Evolutionary conservation across 2,888 invertebrate species (phyloP), one percentile per base, ranked within the genome.

Genomic region (Stenoptilia bipunctidactyla): DNA sequence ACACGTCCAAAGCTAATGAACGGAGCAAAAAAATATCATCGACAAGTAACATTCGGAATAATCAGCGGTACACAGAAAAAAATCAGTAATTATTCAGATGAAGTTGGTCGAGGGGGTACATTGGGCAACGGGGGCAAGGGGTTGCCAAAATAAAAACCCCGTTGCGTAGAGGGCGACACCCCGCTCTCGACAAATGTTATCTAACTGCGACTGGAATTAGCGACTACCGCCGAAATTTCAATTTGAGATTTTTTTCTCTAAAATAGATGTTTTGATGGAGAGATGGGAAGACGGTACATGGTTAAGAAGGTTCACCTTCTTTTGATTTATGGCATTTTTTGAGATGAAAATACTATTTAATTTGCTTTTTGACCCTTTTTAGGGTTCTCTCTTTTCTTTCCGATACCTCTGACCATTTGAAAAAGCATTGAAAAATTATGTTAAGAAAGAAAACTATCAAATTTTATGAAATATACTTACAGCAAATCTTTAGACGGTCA

Each of bases 31-130:
- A 66, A 73, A 76, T 74, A 80, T 79, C 80, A 76, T 77, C 76
- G 74, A 75, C 82, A 77, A 80, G 80, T 79, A 80, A 82, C 82
- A 82, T 77, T 80, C 79, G 72, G 80, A 76, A 82, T 83, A 80
- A 83, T 83, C 82, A 83, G 83, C 74, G 77, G 82, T 76, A 82
- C 82, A 82, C 79, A n/a, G 79, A 80, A 83, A 73, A 20, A 83
- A 80, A 83, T 80, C 82, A 80, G 82, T 83, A 83, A 83, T 83
- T 83, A 83, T 83, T 83, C 83, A 82, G 83, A 83, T 83, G 82
- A 83, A 82, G 83, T 83, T 77, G 82, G 80, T 80, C 80, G 77
- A 76, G 69, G 80, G 80, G 79, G 80, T 74, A 68, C 3, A 20
- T 5, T 20, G 8, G 20, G 20, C 20, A 8, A n/a, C 64, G 66